phyloP scores from a whole-genome alignment of 2,888 invertebrate genomes.

The Parnassius glacialis region DNA sequence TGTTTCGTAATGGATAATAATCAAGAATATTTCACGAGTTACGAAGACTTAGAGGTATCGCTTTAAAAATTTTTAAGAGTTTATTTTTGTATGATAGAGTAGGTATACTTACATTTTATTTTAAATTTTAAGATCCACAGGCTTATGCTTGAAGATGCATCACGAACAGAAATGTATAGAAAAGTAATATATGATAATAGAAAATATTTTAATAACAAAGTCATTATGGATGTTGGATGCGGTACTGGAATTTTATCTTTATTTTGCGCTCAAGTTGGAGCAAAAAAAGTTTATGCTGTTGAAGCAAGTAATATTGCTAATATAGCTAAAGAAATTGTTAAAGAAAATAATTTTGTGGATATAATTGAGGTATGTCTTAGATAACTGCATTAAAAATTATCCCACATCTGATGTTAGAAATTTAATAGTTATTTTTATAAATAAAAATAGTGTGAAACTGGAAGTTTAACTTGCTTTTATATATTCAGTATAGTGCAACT shows the following conservation, averaged over 20 bases:
- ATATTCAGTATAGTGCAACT: not conserved
- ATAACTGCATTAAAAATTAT: no score
- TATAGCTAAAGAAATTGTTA: constrained; percentile 83
- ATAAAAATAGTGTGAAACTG: no score
- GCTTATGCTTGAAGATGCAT: constrained; percentile 88
- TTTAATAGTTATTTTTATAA: no score
- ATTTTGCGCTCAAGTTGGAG: constrained; percentile 95
- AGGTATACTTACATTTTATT: constrained; percentile 4
- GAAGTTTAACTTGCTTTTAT: no score
- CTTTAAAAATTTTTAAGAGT: not conserved
- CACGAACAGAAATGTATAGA: constrained; percentile 89
- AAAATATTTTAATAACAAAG: constrained; percentile 86
- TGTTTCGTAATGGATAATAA: constrained; percentile 36
- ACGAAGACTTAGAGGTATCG: constrained; percentile 87
- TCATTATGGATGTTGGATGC: constrained; percentile 92
- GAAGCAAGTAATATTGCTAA: constrained; percentile 88
- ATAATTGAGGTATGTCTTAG: constrained; percentile 80
- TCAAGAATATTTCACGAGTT: constrained; percentile 84
- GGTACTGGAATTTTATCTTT: constrained; percentile 94
- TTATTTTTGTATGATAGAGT: not conserved
- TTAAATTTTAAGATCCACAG: constrained; percentile 84
- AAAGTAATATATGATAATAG: constrained; percentile 87
- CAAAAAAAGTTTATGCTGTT: constrained; percentile 90
- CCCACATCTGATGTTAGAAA: no score
- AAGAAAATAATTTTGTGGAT: constrained; percentile 85